phyloP scores from a whole-genome alignment of 2,113 vertebrate genomes.

The Myxocyprinus asiaticus region DNA sequence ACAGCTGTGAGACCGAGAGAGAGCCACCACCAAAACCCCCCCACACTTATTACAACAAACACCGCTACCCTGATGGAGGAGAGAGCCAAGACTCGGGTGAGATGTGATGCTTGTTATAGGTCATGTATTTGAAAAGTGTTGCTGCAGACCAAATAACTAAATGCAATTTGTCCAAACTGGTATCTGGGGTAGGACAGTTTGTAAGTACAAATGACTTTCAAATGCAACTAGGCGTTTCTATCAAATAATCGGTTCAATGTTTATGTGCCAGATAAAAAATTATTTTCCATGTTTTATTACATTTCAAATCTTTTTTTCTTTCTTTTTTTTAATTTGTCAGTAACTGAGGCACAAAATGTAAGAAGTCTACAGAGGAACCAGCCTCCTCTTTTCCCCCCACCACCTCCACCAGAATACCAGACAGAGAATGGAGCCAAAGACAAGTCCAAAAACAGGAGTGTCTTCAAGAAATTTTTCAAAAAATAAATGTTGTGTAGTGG shows the following conservation, averaged over 20 bases:
- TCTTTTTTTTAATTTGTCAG: conserved; percentile 40
- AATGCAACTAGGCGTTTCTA: neutral
- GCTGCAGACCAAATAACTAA: neutral
- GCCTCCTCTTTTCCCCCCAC: conserved; percentile 31
- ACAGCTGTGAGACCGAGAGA: conserved; percentile 47
- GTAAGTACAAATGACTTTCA: neutral
- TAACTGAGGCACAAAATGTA: neutral
- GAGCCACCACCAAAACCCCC: conserved; percentile 73
- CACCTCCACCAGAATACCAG: conserved; percentile 3
- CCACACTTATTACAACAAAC: conserved; percentile 73
- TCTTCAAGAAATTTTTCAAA: conserved; percentile 73
- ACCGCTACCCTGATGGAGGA: conserved; percentile 60
- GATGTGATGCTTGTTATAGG: neutral
- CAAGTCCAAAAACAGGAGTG: conserved; percentile 57
- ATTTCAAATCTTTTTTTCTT: neutral
- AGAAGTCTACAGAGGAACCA: conserved; percentile 24
- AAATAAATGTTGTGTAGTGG: conserved; percentile 45
- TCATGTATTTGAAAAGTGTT: neutral
- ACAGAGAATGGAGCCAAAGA: conserved; percentile 23
- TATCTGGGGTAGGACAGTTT: neutral
- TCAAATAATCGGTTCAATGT: neutral
- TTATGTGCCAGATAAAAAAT: neutral
- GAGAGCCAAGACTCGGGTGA: conserved; percentile 54
- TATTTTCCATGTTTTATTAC: neutral
- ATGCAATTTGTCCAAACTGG: neutral